Evolutionary conservation across 2,113 vertebrate species (phyloP), one percentile per base, ranked within the genome.

Genomic region (Gambusia affinis): DNA sequence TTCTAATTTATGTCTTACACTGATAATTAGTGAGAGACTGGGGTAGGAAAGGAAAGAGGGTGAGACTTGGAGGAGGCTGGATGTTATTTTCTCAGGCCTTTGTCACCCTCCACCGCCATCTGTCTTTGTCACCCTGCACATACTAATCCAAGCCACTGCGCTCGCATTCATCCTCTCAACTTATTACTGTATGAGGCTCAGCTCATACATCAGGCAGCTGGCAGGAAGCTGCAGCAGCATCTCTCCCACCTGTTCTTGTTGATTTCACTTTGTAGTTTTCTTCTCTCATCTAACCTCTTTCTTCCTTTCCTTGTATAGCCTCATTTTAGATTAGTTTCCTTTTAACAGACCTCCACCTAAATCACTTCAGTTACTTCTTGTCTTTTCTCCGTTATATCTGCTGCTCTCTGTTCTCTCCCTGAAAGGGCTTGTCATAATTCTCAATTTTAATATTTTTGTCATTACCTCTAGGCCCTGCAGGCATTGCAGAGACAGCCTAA

Each of bases 401-500:
- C 35, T 12, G 28, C 17, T 24, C 14, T 6, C 31, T 33, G 4
- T 0, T 67, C 30, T 71, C 31, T 15, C n/a, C 33, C 29, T 70
- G 60, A 27, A 4, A 5, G 12, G 28, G 2, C 0, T 11, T 27
- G 3, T 2, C 61, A 19, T 12, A 4, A 29, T 1, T n/a, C 1
- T 62, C 12, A 1, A 31, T 67, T 71, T 47, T 51, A 66, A 4
- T 12, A n/a, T 6, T 1, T 71, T 47, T 67, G 28, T 19, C 47
- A 63, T 27, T 66, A 27, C 79, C n/a, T 72, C 7, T 76, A 98
- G 97, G 97, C 98, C 51, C 92, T 98, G 76, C 98, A 99, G 91
- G 98, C 98, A 1, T 85, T 99, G 42, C 98, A 99, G 94, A 94
- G 97, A 66, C 97, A 98, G 89, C 97, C 98, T 11, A 98, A 98